Evolutionary conservation across 1,140 invertebrate species (phyloP).

Genomic region (Leptonema lineaticorne): DNA sequence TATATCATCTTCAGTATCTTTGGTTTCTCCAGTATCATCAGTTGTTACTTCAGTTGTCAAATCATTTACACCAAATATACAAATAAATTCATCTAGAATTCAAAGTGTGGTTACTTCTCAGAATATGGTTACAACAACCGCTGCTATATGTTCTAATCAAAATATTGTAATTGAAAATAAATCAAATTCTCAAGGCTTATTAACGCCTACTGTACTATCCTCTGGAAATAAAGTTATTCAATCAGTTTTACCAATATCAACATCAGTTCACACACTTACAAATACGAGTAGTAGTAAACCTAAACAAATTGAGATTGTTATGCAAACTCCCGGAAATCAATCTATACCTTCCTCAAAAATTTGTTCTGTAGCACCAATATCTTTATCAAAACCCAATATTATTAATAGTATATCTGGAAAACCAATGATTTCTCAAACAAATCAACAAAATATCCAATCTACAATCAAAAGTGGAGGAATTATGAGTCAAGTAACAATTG

Average conservation of each 20-base stretch:
- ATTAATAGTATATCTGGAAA: conserved; percentile 10
- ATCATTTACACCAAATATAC: conserved; percentile 28
- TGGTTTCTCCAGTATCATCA: not conserved
- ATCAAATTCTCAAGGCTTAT: not conserved
- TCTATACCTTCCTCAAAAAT: not conserved
- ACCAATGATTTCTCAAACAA: not conserved
- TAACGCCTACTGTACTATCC: not conserved
- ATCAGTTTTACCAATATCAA: not conserved
- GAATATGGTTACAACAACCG: not conserved
- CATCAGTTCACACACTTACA: not conserved
- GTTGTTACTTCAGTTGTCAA: conserved; percentile 32
- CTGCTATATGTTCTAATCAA: not conserved
- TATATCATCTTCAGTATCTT: not conserved
- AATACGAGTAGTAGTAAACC: not conserved
- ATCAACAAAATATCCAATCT: conserved; percentile 10
- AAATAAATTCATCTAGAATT: conserved; percentile 26
- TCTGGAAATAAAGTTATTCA: not conserved
- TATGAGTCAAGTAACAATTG: not conserved
- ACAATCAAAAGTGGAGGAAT: not conserved
- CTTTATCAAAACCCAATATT: conserved; percentile 2
- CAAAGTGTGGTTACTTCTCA: conserved; percentile 4
- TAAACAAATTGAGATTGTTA: too few species aligned
- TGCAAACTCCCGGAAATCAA: not conserved
- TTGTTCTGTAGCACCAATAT: not conserved
- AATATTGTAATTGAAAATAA: conserved; percentile 10